Evolutionary conservation across 2,113 vertebrate species (phyloP).

Genomic region (Corythoichthys intestinalis): DNA sequence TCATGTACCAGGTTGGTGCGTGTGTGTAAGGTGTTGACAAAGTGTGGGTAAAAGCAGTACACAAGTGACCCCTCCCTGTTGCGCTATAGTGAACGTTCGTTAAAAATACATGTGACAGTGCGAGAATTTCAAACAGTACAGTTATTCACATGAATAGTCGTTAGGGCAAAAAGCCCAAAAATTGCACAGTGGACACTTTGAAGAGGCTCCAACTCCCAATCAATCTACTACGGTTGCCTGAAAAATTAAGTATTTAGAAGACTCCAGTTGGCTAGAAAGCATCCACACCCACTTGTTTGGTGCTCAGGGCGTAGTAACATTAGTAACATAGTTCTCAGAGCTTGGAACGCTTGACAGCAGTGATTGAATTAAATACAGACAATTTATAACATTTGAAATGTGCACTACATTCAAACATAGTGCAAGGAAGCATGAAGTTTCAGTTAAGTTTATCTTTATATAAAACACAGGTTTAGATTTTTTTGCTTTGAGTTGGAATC

Average conservation of each 20-base stretch:
- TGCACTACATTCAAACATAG: too few relatives aligned
- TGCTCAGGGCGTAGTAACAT: background rate
- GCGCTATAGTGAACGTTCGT: background rate
- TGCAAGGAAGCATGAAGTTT: too few relatives aligned
- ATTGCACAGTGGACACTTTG: background rate
- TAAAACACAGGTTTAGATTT: too few relatives aligned
- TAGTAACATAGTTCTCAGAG: too few relatives aligned
- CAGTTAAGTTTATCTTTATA: too few relatives aligned
- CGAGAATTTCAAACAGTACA: background rate
- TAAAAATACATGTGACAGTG: background rate
- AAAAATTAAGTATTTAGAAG: background rate
- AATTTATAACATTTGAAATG: too few relatives aligned
- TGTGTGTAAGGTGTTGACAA: slow-evolving; percentile 1
- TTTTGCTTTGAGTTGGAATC: too few relatives aligned
- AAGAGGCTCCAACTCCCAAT: background rate
- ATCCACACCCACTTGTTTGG: background rate
- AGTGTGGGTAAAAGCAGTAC: background rate
- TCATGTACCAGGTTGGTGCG: background rate
- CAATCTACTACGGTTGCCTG: background rate
- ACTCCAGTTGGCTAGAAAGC: background rate
- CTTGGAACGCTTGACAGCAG: too few relatives aligned
- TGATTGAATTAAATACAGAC: too few relatives aligned
- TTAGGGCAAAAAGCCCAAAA: background rate
- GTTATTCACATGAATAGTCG: slow-evolving; percentile 1
- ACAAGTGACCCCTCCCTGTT: background rate